phyloP scores from a whole-genome alignment of 2,888 invertebrate genomes.

The Parnassius glacialis region DNA sequence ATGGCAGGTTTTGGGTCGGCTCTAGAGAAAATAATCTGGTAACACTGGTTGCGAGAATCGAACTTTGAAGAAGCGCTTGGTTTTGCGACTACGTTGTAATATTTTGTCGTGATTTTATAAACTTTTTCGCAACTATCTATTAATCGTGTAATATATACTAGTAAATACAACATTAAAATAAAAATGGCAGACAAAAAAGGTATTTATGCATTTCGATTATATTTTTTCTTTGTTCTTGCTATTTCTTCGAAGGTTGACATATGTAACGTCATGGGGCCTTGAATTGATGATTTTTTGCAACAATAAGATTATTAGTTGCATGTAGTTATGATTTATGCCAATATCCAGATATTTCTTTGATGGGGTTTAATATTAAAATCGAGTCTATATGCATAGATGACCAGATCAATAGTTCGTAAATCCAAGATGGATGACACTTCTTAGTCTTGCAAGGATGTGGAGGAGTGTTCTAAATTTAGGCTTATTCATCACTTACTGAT shows the following conservation, averaged over 20 bases:
- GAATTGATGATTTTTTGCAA: conserved; percentile 32
- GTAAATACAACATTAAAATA: conserved; percentile 54
- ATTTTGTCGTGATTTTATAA: conserved; percentile 46
- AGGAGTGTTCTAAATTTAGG: conserved; percentile 47
- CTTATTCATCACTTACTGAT: conserved; percentile 33
- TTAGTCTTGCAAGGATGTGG: conserved; percentile 27
- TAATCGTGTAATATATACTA: conserved; percentile 49
- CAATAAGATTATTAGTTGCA: conserved; percentile 16
- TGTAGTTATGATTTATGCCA: conserved; percentile 18
- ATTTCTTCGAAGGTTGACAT: conserved; percentile 59
- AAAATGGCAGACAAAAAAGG: conserved; percentile 81
- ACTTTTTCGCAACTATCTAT: conserved; percentile 40
- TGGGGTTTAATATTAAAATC: conserved; percentile 3
- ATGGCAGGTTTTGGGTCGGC: too few relatives aligned
- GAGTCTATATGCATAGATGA: conserved; percentile 17
- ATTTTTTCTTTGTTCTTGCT: conserved; percentile 67
- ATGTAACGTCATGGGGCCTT: conserved; percentile 67
- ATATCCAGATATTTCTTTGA: conserved; percentile 7
- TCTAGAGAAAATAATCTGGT: too few relatives aligned
- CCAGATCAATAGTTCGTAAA: conserved; percentile 58
- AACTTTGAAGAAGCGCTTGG: conserved; percentile 46
- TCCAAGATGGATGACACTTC: conserved; percentile 69
- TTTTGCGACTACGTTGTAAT: conserved; percentile 56
- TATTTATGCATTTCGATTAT: conserved; percentile 65
- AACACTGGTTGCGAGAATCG: conserved; percentile 43